Evolutionary conservation across 2,797 vertebrate genomes (phyloP).

Genomic region (Tiaroga cobitis): DNA sequence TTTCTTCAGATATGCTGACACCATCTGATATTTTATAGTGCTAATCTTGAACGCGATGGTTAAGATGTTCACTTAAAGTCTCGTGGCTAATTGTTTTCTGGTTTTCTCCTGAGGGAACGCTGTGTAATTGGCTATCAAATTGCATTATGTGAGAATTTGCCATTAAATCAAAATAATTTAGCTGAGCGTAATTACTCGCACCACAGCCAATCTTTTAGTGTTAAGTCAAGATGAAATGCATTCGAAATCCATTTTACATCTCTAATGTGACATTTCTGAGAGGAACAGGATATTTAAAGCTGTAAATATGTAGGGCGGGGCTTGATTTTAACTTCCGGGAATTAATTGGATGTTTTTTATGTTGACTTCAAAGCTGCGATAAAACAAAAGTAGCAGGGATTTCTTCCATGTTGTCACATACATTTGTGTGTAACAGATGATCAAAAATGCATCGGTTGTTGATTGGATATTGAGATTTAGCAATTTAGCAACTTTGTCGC

Average conservation of each 20-base stretch:
- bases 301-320: neutral
- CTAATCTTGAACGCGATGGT: slow-evolving; percentile 68
- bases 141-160: slow-evolving; percentile 18
- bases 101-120: slow-evolving; percentile 57
- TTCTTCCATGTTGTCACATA: neutral
- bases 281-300: neutral
- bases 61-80: slow-evolving; percentile 80
- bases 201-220: neutral
- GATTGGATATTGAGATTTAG: neutral
- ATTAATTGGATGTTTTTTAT: neutral
- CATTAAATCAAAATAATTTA: slow-evolving; percentile 34
- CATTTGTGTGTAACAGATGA: neutral
- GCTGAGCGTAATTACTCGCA: slow-evolving; percentile 32
- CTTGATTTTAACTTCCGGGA: neutral
- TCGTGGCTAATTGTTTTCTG: slow-evolving; percentile 72
- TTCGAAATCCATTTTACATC: slow-evolving; percentile 9
- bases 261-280: neutral
- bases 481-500: too few relatives aligned
- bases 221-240: neutral
- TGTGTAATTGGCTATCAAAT: slow-evolving; percentile 12
- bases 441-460: neutral
- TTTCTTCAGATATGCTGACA: slow-evolving; percentile 12
- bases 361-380: neutral
- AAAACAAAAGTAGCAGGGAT: too few relatives aligned
- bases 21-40: neutral